Percentiles rank a stretch among this genome's conserved stretches.
Evolutionary conservation across 1,140 invertebrate genomes (phyloP).

Genomic region (Ridgeia piscesae): DNA sequence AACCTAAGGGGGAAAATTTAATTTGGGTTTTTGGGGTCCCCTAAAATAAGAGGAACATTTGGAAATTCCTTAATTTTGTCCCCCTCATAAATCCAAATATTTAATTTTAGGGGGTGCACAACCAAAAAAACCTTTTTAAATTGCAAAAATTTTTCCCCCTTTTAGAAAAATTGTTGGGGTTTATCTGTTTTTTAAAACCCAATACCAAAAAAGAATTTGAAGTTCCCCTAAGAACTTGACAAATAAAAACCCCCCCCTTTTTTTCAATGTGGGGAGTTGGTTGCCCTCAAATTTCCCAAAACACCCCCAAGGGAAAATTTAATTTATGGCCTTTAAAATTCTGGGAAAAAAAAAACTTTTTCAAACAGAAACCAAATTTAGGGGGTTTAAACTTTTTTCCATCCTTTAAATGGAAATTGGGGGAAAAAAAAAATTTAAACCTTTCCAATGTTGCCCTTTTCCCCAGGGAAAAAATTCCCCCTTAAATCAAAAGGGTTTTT

Average conservation of each 20-base stretch:
- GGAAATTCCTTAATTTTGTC: too few species aligned
- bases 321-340: not conserved
- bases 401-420: not conserved
- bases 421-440: not conserved
- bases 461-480: not conserved
- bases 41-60: too few species aligned
- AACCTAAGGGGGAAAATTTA: too few species aligned
- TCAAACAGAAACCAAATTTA: not conserved
- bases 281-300: too few species aligned
- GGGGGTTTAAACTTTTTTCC: not conserved
- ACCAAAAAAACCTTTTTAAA: too few species aligned
- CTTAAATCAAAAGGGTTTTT: not conserved
- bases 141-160: too few species aligned
- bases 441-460: not conserved
- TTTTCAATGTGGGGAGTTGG: too few species aligned
- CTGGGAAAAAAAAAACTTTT: not conserved
- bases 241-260: not conserved
- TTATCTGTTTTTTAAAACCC: too few species aligned
- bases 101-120: too few species aligned
- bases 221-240: not conserved
- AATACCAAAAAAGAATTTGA: not conserved
- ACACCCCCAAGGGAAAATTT: not conserved
- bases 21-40: too few species aligned
- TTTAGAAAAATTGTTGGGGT: too few species aligned
- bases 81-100: too few species aligned